Base-by-base conservation (phyloP, 2,888 invertebrate genomes). In the Ectemnius cavifrons region DNA sequence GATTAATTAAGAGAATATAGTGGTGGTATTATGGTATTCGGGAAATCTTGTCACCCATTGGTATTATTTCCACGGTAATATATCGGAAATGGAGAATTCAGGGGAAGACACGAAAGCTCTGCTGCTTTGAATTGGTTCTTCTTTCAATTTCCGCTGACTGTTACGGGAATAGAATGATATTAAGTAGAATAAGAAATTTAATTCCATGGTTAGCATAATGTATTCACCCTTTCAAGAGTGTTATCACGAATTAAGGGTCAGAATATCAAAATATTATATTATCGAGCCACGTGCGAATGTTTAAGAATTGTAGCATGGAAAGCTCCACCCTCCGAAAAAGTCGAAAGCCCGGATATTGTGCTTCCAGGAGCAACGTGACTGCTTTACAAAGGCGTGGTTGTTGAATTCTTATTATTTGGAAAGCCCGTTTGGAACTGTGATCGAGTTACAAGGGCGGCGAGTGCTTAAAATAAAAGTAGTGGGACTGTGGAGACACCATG, bases 171-270 rank as follows among this genome's bases (percentile, higher is more conserved):
- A 16, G 52, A 16, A 14, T 14, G 52, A 1, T 14, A 52, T 52
- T 52, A 52, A 52, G 16, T 52, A 16, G 16, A 52, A 16, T 16
- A 52, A 52, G 52, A 52, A 52, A 16, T 14, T 52, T 52, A n/a
- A 52, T 52, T 52, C 16, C n/a, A 52, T 16, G n/a, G n/a, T 52
- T 52, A 16, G 16, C 52, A 52, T 52, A 14, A 52, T 52, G 52
- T 16, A 52, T 52, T 52, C 52, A 52, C 52, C 52, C 1, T 52
- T 52, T 52, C 4, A 6, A 14, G 16, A 16, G 16, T 4, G 16
- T 52, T 52, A 16, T 14, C 52, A 2, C 5, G 52, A 52, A 11
- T 52, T 16, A 52, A 52, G 5, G 16, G 52, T 52, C n/a, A 52
- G n/a, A 52, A 52, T 52, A 5, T 52, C 37, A 37, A 37, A 37